phyloP scores from a whole-genome alignment of 2,888 invertebrate genomes.

The Xylophagus ater region DNA sequence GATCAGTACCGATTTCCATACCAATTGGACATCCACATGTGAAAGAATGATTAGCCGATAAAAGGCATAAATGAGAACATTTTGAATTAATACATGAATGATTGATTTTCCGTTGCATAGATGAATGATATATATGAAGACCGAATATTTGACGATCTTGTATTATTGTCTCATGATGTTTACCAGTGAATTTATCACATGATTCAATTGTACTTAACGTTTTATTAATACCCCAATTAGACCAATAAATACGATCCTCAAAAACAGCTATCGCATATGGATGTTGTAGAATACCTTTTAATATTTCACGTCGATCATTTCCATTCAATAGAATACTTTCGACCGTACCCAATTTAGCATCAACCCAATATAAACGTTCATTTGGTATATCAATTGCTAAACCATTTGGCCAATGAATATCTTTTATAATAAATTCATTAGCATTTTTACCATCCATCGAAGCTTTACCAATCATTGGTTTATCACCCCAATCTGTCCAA shows the following conservation, averaged over 20 bases:
- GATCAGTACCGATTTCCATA: conserved; percentile 47
- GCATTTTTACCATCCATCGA: conserved; percentile 74
- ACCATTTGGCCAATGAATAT: conserved; percentile 74
- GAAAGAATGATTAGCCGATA: conserved; percentile 46
- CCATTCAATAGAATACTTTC: conserved; percentile 56
- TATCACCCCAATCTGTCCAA: conserved; percentile 81
- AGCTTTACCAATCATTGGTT: conserved; percentile 62
- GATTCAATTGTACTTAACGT: conserved; percentile 64
- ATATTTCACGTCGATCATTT: conserved; percentile 48
- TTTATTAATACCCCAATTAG: conserved; percentile 71
- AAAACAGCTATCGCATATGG: conserved; percentile 79
- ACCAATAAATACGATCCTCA: conserved; percentile 82
- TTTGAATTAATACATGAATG: conserved; percentile 52
- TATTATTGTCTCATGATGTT: conserved; percentile 45
- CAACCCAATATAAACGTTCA: conserved; percentile 78
- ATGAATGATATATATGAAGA: conserved; percentile 64
- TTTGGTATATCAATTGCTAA: conserved; percentile 71
- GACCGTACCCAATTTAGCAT: conserved; percentile 56
- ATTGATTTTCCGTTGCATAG: conserved; percentile 43
- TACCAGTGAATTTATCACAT: conserved; percentile 67
- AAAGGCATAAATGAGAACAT: conserved; percentile 70
- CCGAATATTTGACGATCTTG: conserved; percentile 43
- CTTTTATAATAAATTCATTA: conserved; percentile 47
- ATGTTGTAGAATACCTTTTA: conserved; percentile 55
- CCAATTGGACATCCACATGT: conserved; percentile 69